Conservation (phyloP, 2,888 invertebrate species). For the Octonoba sinensis region DNA sequence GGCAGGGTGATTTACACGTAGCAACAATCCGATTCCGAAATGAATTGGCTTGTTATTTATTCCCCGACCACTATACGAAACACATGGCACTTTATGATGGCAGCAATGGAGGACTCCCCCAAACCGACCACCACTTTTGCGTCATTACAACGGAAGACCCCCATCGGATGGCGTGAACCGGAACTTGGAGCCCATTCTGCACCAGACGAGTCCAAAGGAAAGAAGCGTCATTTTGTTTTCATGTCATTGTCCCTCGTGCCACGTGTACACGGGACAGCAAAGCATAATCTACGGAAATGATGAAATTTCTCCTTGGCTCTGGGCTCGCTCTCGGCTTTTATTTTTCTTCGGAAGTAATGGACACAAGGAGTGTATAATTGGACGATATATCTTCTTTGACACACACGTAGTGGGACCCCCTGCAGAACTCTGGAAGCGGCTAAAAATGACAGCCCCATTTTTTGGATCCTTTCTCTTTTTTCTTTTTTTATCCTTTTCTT, state of each 20-base stretch:
- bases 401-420: slow-evolving; percentile 37
- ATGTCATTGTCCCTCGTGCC: slow-evolving; percentile 21
- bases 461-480: slow-evolving; percentile 13
- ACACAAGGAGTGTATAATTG: slow-evolving; percentile 60
- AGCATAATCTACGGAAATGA: slow-evolving; percentile 58
- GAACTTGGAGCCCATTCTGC: slow-evolving; percentile 10
- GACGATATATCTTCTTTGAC: slow-evolving; percentile 62
- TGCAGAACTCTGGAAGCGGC: slow-evolving; percentile 19
- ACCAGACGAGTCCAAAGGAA: slow-evolving; percentile 12
- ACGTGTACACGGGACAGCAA: slow-evolving; percentile 20
- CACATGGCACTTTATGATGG: too few relatives aligned
- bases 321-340: slow-evolving; percentile 21
- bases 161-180: slow-evolving; percentile 1
- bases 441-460: slow-evolving; percentile 27
- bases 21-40: too few relatives aligned
- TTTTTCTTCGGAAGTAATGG: slow-evolving; percentile 46
- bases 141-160: slow-evolving; percentile 4
- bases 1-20: too few relatives aligned
- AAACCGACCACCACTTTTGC: too few relatives aligned
- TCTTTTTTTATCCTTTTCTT: slow-evolving; percentile 17
- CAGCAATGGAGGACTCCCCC: too few relatives aligned
- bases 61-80: too few relatives aligned
- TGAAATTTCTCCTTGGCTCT: slow-evolving; percentile 39
- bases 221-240: slow-evolving; percentile 43
- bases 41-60: too few relatives aligned